Evolutionary conservation across 2,113 vertebrate genomes (phyloP).

Genomic region (Mellivora capensis): DNA sequence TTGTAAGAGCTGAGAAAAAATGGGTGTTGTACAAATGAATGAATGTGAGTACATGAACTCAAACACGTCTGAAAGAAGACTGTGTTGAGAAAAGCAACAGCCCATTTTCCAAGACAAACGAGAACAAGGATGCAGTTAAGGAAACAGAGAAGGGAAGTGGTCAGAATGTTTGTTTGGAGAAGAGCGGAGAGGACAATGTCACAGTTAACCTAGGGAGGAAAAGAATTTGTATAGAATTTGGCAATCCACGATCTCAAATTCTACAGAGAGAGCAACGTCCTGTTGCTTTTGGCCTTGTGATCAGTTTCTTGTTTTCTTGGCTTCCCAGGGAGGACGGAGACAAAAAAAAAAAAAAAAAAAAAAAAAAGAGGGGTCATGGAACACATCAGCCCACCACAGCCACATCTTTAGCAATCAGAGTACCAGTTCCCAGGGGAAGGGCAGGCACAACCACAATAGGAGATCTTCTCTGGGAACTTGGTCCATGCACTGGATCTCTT

Average conservation of each 20-base stretch:
- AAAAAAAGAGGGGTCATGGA: background rate
- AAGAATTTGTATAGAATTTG: conserved; percentile 18
- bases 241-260: background rate
- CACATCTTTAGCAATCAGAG: background rate
- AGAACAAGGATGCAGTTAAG: background rate
- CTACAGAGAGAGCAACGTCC: background rate
- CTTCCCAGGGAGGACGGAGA: conserved; percentile 13
- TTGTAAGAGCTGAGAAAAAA: background rate
- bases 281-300: conserved; percentile 45
- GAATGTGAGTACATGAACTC: background rate
- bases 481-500: background rate
- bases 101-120: background rate
- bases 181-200: background rate
- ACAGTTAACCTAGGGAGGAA: background rate
- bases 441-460: background rate
- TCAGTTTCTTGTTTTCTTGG: conserved; percentile 37
- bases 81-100: background rate
- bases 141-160: background rate
- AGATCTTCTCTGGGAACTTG: background rate
- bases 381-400: background rate
- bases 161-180: background rate
- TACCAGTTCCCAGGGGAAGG: background rate
- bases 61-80: background rate
- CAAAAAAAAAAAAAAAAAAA: too few species aligned
- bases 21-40: background rate